Conservation (phyloP, 2,797 vertebrate species). For the Cetoscarus ocellatus region DNA sequence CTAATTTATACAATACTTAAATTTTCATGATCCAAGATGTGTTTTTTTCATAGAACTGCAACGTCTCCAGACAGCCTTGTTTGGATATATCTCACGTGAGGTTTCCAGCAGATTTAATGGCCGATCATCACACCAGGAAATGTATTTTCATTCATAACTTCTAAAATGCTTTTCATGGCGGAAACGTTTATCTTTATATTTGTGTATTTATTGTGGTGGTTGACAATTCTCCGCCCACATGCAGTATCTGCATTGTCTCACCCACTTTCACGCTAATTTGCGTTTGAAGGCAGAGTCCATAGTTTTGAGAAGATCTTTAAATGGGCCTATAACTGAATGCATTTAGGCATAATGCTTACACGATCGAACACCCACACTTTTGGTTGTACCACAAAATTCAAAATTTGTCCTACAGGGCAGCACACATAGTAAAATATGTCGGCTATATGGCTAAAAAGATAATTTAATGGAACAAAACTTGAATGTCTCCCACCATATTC, state of each 20-base stretch:
- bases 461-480: constrained; percentile 22
- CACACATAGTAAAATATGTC: too few relatives aligned
- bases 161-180: constrained; percentile 11
- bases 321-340: constrained; percentile 29
- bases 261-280: constrained; percentile 67
- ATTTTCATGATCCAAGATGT: too few relatives aligned
- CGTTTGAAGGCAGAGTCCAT: constrained; percentile 59
- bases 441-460: constrained; percentile 5
- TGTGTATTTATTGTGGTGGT: constrained; percentile 34
- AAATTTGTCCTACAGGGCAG: too few relatives aligned
- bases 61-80: too few relatives aligned
- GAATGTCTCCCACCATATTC: constrained; percentile 8
- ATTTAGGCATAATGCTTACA: not conserved
- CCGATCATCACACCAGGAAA: too few relatives aligned
- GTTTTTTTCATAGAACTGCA: too few relatives aligned
- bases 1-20: too few relatives aligned
- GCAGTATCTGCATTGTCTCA: constrained; percentile 73
- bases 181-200: not conserved
- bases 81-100: too few relatives aligned
- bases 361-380: not conserved
- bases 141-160: too few relatives aligned
- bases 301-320: constrained; percentile 51
- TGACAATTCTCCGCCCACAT: constrained; percentile 65
- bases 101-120: too few relatives aligned
- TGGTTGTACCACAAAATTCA: too few relatives aligned